Evolutionary conservation across 2,113 vertebrate species (phyloP).

Genomic region (Plecturocebus donacophilus): DNA sequence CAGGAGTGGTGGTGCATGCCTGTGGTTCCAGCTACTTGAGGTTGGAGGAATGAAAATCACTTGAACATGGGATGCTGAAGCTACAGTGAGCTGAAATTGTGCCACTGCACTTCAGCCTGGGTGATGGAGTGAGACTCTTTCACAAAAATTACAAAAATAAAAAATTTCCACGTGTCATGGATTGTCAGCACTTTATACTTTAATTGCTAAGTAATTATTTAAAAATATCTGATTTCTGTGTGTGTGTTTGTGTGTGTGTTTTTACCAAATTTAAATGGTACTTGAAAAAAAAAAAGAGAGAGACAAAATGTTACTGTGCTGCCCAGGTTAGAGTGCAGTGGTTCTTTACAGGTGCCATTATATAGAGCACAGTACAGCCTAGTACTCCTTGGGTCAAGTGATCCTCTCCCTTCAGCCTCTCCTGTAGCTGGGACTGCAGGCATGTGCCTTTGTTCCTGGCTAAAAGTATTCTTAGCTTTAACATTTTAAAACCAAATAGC

Average conservation of each 20-base stretch:
- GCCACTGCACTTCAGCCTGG: no score
- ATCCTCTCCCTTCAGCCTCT: neutral
- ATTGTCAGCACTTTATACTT: neutral
- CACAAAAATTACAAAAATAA: no score
- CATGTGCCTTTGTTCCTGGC: neutral
- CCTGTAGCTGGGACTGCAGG: neutral
- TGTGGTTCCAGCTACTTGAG: no score
- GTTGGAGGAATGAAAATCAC: no score
- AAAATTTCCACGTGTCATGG: neutral
- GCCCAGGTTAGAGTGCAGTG: neutral
- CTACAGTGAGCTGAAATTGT: no score
- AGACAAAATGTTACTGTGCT: neutral
- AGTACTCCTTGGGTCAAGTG: neutral
- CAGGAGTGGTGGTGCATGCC: no score
- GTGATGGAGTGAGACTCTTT: no score
- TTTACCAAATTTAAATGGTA: neutral
- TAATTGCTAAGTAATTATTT: neutral
- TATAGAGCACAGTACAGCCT: neutral
- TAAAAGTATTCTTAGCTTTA: neutral
- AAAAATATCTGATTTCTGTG: no score
- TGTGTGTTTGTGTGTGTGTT: no score
- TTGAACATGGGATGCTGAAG: no score
- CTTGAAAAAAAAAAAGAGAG: neutral
- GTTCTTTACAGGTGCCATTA: neutral
- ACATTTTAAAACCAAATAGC: neutral